phyloP scores from a whole-genome alignment of 2,888 invertebrate species.

The Eueremaeus valkanovi region DNA sequence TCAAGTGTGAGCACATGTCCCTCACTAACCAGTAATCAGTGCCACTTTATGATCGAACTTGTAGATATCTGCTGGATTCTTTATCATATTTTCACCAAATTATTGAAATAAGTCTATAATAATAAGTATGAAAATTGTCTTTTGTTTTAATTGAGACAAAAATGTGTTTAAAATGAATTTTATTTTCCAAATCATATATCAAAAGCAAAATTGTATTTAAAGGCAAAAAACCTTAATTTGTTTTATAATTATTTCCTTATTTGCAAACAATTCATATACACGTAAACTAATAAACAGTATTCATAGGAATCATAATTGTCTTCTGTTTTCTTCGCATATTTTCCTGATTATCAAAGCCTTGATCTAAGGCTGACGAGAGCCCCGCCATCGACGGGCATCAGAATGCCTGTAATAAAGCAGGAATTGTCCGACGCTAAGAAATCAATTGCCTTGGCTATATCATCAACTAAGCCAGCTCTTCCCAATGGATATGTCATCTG shows the following conservation, averaged over 20 bases:
- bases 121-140: too few species aligned
- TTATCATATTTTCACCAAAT: too few species aligned
- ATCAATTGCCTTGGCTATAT: not conserved
- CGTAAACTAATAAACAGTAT: too few species aligned
- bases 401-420: not conserved
- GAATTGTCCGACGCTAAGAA: not conserved
- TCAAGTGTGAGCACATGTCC: too few species aligned
- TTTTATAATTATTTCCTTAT: not conserved
- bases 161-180: too few species aligned
- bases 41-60: not conserved
- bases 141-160: too few species aligned
- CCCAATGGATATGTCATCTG: not conserved
- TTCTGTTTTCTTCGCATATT: not conserved
- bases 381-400: conserved; percentile 4
- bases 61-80: too few species aligned
- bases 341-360: not conserved
- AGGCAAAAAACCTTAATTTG: not conserved
- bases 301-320: not conserved
- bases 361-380: not conserved
- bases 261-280: not conserved
- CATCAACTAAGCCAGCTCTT: not conserved
- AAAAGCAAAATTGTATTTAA: not conserved
- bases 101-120: too few species aligned
- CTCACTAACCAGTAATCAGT: not conserved
- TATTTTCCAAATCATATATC: not conserved